Evolutionary conservation across 2,888 invertebrate genomes (phyloP), one percentile per base, ranked within the genome.

Genomic region (Alviniconcha strummeri): DNA sequence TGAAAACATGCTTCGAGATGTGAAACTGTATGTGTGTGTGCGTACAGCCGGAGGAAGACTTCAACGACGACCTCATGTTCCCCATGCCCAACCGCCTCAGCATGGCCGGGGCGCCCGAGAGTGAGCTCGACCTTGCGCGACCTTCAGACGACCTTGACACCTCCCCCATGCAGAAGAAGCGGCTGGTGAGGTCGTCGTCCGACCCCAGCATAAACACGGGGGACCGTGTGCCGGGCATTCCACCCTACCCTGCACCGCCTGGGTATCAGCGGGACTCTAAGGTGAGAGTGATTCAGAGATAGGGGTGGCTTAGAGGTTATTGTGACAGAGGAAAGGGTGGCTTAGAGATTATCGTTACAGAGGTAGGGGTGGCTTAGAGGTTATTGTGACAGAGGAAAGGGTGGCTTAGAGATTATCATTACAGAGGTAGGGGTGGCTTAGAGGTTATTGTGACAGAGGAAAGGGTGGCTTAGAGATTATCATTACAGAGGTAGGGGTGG

Each of bases 1-100:
- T 36, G 3, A 36, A 36, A 36, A 36, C 36, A 3, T 36, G 36
- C 36, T 36, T 36, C 36, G 3, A 36, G 36, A 36, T 36, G 3
- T 36, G 36, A 36, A 36, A 36, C 36, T 36, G 36, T 36, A 3
- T 36, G 36, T 36, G 36, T 36, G 36, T 36, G 36, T 36, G 36
- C 36, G 55, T 54, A 3, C 95, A 98, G 98, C 98, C 98, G 94
- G 97, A 98, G 94, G 98, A 98, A 95, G 97, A 97, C 94, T 95
- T 98, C 94, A 98, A 98, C 92, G 99, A 99, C 95, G 98, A 99
- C 96, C 98, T 98, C 96, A 96, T 99, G 93, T 99, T 99, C 96
- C 98, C 98, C 93, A 98, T 98, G 98, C 97, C 97, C 93, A 96
- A 98, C 93, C 95, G 98, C 90, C 89, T 92, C 19, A 98, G 98